Base-by-base conservation (phyloP, 2,113 vertebrate genomes). In the Aix galericulata region DNA sequence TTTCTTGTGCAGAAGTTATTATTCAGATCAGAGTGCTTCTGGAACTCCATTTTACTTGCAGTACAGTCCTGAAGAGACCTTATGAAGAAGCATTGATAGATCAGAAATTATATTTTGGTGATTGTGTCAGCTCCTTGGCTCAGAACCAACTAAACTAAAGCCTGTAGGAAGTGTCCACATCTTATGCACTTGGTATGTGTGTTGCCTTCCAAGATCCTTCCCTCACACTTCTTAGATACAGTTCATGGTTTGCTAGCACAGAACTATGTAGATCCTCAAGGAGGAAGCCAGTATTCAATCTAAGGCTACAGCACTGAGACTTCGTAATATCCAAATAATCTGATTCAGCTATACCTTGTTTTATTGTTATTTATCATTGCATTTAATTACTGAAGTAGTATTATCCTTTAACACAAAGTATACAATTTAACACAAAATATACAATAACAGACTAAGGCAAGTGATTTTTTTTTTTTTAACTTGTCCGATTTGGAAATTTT, bases 271-370 rank as follows among this genome's bases (percentile, higher is more conserved):
- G 17, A 22, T 72, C 17, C 16, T 78, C 31, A 71, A 71, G 10
- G 16, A 56, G 13, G 11, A 71, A 78, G 13, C 3, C 29, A 62
- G 21, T 11, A 42, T 18, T 72, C 40, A n/a, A 0, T 0, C 36
- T 38, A 29, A 64, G 62, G 36, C 62, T 64, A 26, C 26, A 64
- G 7, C 23, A 27, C 25, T 64, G 25, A 64, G 16, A n/a, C 20
- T 59, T 59, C n/a, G 32, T 20, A 32, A 59, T 59, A n/a, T 59
- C 56, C 32, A 59, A n/a, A 59, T 59, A 32, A 59, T n/a, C 32
- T 59, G 32, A 32, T 32, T 59, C 16, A 59, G 56, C 32, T 11
- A 59, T n/a, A 59, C 10, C 56, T 21, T 59, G 52, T 25, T 53
- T 53, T 53, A 25, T 53, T 53, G 23, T n/a, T 32, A 18, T 29